Percentiles rank a stretch among this genome's conserved stretches.
Conservation (phyloP, 2,888 invertebrate species). For the Glaucopsyche alexis region DNA sequence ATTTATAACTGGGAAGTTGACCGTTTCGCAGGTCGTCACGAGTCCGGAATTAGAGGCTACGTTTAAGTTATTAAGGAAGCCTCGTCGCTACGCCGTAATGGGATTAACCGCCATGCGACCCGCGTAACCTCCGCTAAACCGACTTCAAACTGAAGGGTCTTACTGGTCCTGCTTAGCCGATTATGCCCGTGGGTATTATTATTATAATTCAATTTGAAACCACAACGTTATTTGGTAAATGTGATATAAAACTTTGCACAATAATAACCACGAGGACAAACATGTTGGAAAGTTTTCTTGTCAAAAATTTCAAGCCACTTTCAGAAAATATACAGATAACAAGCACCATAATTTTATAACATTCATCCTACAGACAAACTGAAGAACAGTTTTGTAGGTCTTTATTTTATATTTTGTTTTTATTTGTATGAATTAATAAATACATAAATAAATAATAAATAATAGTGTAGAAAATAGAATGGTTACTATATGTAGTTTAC, state of each 20-base stretch:
- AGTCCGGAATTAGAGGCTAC: constrained; percentile 54
- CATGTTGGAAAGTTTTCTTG: too few species aligned
- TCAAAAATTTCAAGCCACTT: too few species aligned
- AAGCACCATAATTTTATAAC: too few species aligned
- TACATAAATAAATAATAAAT: too few species aligned
- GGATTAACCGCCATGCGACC: constrained; percentile 60
- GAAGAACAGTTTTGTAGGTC: too few species aligned
- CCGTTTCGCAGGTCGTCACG: constrained; percentile 47
- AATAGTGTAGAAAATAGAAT: background rate
- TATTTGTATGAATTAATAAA: too few species aligned
- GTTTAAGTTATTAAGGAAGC: constrained; percentile 71
- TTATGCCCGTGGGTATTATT: constrained; percentile 32
- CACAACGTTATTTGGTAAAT: background rate
- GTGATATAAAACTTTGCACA: too few species aligned
- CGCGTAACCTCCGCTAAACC: constrained; percentile 40
- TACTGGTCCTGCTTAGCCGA: constrained; percentile 36
- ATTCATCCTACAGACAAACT: too few species aligned
- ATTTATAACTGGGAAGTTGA: constrained; percentile 54
- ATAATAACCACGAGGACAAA: too few species aligned
- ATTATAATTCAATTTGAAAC: background rate
- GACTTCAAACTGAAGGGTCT: constrained; percentile 36
- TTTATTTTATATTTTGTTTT: too few species aligned
- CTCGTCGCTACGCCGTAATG: constrained; percentile 63
- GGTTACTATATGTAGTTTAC: background rate
- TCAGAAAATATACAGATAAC: background rate